Conservation (phyloP, 2,113 vertebrate genomes). For the Microcebus ravelobensis region DNA sequence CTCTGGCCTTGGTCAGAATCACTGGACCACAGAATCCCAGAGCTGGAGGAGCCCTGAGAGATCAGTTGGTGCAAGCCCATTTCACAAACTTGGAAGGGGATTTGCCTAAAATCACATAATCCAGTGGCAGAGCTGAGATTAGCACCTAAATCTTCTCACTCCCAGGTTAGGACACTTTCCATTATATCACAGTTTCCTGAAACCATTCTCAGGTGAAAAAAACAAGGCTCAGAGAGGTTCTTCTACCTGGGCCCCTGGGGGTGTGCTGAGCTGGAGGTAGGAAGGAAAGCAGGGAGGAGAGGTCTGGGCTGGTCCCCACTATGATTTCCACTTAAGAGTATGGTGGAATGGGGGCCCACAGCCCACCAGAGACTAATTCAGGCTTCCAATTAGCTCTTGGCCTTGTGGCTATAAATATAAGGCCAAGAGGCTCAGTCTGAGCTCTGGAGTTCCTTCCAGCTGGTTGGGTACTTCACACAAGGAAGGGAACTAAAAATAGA, state of each 20-base stretch:
- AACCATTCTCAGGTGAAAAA: neutral
- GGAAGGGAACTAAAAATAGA: neutral
- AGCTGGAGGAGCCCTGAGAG: conserved; percentile 63
- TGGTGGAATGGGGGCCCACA: neutral
- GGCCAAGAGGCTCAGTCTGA: neutral
- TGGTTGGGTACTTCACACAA: neutral
- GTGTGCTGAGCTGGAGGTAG: neutral
- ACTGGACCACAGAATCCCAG: conserved; percentile 71
- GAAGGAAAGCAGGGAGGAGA: neutral
- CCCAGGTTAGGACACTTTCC: neutral
- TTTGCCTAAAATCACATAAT: conserved; percentile 48
- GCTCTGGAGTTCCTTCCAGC: neutral
- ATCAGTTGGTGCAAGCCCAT: conserved; percentile 52
- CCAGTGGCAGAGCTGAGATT: conserved; percentile 62
- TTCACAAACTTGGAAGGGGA: conserved; percentile 40
- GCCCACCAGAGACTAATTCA: neutral
- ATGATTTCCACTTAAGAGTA: neutral
- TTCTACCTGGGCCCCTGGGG: conserved; percentile 1
- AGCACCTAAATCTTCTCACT: conserved; percentile 43
- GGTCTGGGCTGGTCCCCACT: neutral
- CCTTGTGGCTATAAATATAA: neutral
- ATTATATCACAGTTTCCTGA: neutral
- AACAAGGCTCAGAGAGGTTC: conserved; percentile 6
- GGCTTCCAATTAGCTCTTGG: neutral
- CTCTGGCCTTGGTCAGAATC: conserved; percentile 77